These are phyloP conservation scores for Rallus crepitans DNA, from an alignment of 2,797 vertebrate genomes.

Conservation along the genomic window DNA sequence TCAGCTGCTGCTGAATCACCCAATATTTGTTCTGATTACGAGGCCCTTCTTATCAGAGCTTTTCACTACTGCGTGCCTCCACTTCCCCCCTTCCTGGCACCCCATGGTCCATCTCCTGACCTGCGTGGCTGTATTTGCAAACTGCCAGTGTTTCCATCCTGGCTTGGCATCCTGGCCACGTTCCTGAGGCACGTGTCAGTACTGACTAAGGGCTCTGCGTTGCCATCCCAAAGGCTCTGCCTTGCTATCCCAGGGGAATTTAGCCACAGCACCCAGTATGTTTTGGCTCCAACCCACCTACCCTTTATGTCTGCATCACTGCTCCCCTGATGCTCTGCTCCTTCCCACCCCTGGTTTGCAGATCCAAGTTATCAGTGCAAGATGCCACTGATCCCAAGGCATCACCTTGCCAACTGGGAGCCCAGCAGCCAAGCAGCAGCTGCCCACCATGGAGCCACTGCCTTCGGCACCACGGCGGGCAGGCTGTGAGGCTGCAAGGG, in stretches of 20 bases:
- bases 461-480: fast-evolving
- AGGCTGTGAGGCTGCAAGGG: not conserved
- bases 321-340: not conserved
- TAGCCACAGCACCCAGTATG: not conserved
- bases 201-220: not conserved
- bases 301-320: not conserved
- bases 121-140: not conserved
- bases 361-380: not conserved
- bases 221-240: not conserved
- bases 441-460: fast-evolving
- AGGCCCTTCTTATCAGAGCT: not conserved
- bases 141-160: fast-evolving
- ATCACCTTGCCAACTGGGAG: fast-evolving
- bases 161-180: not conserved
- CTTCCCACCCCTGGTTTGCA: not conserved
- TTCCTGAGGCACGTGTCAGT: fast-evolving
- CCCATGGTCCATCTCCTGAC: not conserved
- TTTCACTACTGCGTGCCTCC: not conserved
- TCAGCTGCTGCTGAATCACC: not conserved
- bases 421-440: fast-evolving
- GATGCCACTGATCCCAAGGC: not conserved
- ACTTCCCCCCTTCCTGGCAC: not conserved
- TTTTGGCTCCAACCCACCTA: not conserved
- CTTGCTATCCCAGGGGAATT: not conserved
- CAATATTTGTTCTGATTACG: not conserved